Percentiles rank a stretch among this genome's conserved stretches.
Evolutionary conservation across 2,797 vertebrate genomes (phyloP).

Genomic region (Bradypodion pumilum): DNA sequence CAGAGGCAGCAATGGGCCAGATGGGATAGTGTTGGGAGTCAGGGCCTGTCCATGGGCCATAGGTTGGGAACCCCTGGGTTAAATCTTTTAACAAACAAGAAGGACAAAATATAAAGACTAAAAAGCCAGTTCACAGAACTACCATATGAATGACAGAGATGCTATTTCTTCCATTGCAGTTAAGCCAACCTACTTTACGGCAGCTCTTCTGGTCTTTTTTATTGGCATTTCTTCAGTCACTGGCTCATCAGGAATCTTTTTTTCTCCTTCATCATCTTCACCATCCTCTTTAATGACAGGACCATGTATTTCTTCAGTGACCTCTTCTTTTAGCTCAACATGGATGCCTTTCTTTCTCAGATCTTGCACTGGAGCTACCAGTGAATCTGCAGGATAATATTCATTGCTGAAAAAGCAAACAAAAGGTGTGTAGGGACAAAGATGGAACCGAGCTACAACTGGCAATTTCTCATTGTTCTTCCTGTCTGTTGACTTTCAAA

Average conservation of each 20-base stretch:
- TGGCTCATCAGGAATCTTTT: constrained; percentile 47
- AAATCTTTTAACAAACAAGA: background rate
- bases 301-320: constrained; percentile 57
- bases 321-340: constrained; percentile 60
- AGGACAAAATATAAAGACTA: background rate
- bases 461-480: background rate
- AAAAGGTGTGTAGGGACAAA: too few species aligned
- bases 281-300: constrained; percentile 58
- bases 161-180: background rate
- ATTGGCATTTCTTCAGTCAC: constrained; percentile 54
- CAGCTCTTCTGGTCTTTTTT: constrained; percentile 80
- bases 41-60: too few species aligned
- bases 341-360: constrained; percentile 76
- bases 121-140: background rate
- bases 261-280: constrained; percentile 37
- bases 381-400: constrained; percentile 88
- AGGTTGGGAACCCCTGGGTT: too few species aligned
- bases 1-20: too few species aligned
- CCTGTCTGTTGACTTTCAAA: background rate
- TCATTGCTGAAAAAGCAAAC: constrained; percentile 83
- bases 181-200: constrained; percentile 77
- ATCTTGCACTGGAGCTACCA: constrained; percentile 91
- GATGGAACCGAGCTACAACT: background rate
- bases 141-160: background rate
- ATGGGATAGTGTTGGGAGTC: too few species aligned